phyloP scores from a whole-genome alignment of 2,888 invertebrate species.

The Eupithecia dodoneata region DNA sequence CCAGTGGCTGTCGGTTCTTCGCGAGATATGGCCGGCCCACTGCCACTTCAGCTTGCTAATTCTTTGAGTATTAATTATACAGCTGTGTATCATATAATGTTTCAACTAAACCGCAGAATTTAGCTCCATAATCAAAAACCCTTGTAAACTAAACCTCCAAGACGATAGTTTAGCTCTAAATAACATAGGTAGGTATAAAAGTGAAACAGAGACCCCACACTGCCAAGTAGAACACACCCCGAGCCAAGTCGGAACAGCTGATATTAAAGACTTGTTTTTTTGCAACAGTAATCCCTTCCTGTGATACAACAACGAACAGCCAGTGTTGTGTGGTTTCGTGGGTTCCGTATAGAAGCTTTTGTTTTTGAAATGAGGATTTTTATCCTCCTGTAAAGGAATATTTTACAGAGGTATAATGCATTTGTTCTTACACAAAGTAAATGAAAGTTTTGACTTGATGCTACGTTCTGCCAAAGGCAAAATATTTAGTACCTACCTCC shows the following conservation, averaged over 20 bases:
- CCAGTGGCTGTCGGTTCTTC: no score
- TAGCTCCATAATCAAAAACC: neutral
- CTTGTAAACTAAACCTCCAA: neutral
- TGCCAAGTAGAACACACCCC: conserved; percentile 52
- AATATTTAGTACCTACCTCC: neutral
- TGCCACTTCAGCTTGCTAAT: no score
- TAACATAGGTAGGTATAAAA: conserved; percentile 40
- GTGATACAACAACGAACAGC: conserved; percentile 26
- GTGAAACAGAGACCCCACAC: conserved; percentile 43
- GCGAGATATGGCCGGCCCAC: no score
- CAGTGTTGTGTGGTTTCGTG: neutral
- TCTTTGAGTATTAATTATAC: no score
- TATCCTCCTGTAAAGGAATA: neutral
- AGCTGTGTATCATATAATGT: no score
- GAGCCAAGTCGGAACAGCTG: conserved; percentile 64
- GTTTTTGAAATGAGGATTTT: neutral
- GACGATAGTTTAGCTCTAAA: neutral
- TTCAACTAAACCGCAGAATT: no score
- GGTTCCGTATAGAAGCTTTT: conserved; percentile 16
- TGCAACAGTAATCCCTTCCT: conserved; percentile 30
- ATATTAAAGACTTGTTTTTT: conserved; percentile 52
- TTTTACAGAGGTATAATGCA: neutral
- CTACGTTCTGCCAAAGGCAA: no score
- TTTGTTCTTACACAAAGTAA: neutral
- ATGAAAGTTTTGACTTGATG: neutral